Evolutionary conservation across 2,888 invertebrate genomes (phyloP), one percentile per base, ranked within the genome.

Genomic region (Podotricha telesiphe): DNA sequence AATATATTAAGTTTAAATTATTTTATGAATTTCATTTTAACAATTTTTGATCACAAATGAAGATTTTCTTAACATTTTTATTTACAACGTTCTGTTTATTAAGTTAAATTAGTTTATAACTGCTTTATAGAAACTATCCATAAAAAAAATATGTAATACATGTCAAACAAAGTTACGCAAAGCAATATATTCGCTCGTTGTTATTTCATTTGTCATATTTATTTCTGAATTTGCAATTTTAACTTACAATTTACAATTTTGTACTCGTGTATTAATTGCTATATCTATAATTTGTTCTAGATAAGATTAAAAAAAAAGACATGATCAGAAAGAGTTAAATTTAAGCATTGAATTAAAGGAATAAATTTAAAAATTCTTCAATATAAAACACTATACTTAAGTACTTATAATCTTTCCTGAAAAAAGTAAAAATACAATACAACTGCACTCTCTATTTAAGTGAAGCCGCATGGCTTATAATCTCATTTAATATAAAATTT

Each of bases 401-500:
- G 13, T 42, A 20, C 8, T 15, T 58, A 58, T 20, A 17, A 55
- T 55, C 6, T 53, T n/a, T 53, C 15, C 28, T 53, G 22, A 28
- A 28, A 53, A 28, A n/a, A 28, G 28, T 22, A 28, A 1, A 51
- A 22, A 15, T n/a, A n/a, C n/a, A 13, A 42, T 59, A 42, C 42
- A 42, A 59, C n/a, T 42, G 58, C 42, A 34, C 10, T 45, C 20
- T 42, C 15, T 59, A 20, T 59, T 59, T 59, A 59, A 59, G 58
- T 59, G 58, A 59, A 59, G 58, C 42, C 58, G n/a, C n/a, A 42
- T 42, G 42, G n/a, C n/a, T 15, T n/a, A 42, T 42, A 59, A 42
- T 59, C 58, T n/a, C n/a, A 59, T 59, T 59, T 59, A 59, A 22
- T 42, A 22, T 58, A 42, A 59, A 59, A 11, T 59, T 59, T 42